These are phyloP conservation scores for Rugalucina vietnamica DNA, from an alignment of 2,888 invertebrate genomes.

Conservation along the genomic window DNA sequence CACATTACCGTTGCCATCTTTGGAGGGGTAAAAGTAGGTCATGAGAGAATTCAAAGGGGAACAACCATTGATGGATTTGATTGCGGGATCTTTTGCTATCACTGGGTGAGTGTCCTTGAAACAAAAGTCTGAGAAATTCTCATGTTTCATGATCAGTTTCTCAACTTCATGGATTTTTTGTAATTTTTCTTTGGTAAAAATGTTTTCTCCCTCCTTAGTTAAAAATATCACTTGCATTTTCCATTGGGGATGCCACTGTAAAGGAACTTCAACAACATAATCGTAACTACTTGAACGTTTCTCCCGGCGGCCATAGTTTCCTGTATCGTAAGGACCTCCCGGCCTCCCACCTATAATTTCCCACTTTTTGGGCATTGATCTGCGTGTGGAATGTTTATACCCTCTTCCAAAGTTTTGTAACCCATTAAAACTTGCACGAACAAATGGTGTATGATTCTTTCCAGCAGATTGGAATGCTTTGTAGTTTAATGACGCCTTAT, in stretches of 20 bases:
- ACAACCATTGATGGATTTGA: conserved; percentile 71
- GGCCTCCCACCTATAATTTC: conserved; percentile 13
- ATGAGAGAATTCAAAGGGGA: conserved; percentile 79
- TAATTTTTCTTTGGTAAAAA: conserved; percentile 78
- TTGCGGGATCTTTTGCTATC: conserved; percentile 62
- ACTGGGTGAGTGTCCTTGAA: conserved; percentile 64
- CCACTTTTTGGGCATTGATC: background rate
- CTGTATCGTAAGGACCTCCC: background rate
- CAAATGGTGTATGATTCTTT: conserved; percentile 52
- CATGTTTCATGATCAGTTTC: conserved; percentile 70
- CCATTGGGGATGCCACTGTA: conserved; percentile 62
- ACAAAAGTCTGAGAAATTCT: conserved; percentile 77
- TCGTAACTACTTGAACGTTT: background rate
- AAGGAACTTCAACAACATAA: background rate
- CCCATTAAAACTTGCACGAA: background rate
- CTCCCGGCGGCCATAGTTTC: background rate
- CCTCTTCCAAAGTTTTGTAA: background rate
- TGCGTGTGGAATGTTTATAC: background rate
- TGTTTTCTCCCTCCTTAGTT: conserved; percentile 75
- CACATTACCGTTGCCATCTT: conserved; percentile 60
- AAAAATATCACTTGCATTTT: conserved; percentile 75
- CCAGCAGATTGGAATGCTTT: conserved; percentile 72
- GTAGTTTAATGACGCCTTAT: conserved; percentile 74
- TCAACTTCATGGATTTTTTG: conserved; percentile 77
- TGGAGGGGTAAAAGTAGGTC: conserved; percentile 80